Percentiles rank a stretch among this genome's conserved stretches.
These are phyloP conservation scores for Anomalospiza imberbis DNA, from an alignment of 2,797 vertebrate genomes.

Conservation along the genomic window DNA sequence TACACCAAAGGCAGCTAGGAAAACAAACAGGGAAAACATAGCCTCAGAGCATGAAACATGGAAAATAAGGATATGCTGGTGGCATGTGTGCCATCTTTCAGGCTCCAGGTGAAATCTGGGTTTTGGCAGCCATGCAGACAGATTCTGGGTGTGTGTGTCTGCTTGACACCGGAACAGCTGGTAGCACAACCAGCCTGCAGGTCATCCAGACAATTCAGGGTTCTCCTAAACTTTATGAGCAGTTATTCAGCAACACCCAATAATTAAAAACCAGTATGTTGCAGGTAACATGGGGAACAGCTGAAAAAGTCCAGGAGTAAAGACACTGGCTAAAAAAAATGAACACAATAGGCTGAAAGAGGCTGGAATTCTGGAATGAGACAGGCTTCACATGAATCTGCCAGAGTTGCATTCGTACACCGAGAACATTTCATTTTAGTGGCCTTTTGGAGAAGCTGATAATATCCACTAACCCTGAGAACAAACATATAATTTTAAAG, in stretches of 20 bases:
- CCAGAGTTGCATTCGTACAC: accelerated
- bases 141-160: not conserved
- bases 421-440: constrained; percentile 3
- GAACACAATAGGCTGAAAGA: not conserved
- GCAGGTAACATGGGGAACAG: not conserved
- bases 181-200: not conserved
- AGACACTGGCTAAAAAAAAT: not conserved
- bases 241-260: not conserved
- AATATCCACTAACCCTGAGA: constrained; percentile 51
- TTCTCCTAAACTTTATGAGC: not conserved
- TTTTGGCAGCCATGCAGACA: not conserved
- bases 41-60: not conserved
- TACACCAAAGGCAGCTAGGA: not conserved
- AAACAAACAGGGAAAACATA: not conserved
- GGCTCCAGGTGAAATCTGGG: not conserved
- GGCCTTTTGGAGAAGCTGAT: constrained; percentile 42
- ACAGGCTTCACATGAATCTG: not conserved
- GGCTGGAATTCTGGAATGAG: not conserved
- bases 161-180: not conserved
- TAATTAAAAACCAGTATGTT: constrained; percentile 5
- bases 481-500: constrained; percentile 73
- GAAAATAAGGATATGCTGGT: not conserved
- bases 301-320: not conserved
- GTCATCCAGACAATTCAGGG: not conserved
- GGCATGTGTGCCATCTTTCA: not conserved